Evolutionary conservation across 2,797 vertebrate genomes (phyloP), one percentile per base, ranked within the genome.

Genomic region (Meriones psammophilus): DNA sequence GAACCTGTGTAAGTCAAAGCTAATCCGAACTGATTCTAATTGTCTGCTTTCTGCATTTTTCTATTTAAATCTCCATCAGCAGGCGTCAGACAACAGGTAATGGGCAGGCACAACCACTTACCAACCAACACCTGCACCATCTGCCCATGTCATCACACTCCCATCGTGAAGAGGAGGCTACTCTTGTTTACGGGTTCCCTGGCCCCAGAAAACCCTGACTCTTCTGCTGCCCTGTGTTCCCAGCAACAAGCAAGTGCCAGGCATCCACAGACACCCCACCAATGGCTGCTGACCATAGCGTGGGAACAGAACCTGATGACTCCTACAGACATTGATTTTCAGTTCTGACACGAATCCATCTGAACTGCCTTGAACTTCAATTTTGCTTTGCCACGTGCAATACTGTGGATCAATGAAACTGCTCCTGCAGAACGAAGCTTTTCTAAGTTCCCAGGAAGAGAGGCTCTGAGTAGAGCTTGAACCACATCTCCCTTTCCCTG

Each of bases 11-110:
- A 69, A 54, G 66, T 90, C 94, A 89, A 54, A 33, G 80, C n/a
- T 74, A 74, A 88, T 78, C 73, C 78, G 90, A 94, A 78, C 66
- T 54, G 36, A 85, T 8, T 90, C 54, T 28, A 58, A 73, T 79
- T 78, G n/a, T 30, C 58, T 91, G 8, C 4, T 36, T 78, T 80
- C 58, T 85, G 84, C 39, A 42, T n/a, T 30, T 10, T 39, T 14
- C 9, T 39, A 39, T 33, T 94, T 74, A 60, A 95, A 85, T 17
- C 68, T 12, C 42, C 68, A 7, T 50, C 0, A 0, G 22, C 18
- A 20, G 56, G 15, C 0, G 0, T 88, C 28, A 87, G 50, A 17
- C 80, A 83, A 36, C 81, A 93, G 54, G 69, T 18, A 66, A 17
- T 1, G 78, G 36, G 17, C 60, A 71, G 26, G 28, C 62, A 46